Base-by-base conservation (phyloP, 2,113 vertebrate species). In the Ciconia boyciana region DNA sequence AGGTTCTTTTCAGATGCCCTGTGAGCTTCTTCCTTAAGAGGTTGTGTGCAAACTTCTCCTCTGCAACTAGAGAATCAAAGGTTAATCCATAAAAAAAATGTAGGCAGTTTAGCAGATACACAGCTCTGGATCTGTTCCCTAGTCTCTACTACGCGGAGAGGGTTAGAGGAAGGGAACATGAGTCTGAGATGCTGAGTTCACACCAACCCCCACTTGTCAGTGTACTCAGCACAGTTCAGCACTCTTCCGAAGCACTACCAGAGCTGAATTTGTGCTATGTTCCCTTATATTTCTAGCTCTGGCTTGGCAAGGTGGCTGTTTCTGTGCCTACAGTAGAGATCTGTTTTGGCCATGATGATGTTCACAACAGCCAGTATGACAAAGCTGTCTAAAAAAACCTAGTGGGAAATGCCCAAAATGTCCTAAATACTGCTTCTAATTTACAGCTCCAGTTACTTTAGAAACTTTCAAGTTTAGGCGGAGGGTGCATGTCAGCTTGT, bases 191-290 rank as follows among this genome's bases (percentile, higher is more conserved):
- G 29, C 55, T 55, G n/a, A 69, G 44, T 88, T 83, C 32, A 64
- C 46, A 61, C 29, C 17, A 89, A 14, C 8, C 6, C 8, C 6
- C 1, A 14, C 13, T 55, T 60, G 31, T 20, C 60, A 31, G 21
- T 32, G 14, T 36, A 55, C 31, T 68, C 0, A 0, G 17, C 1
- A 2, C 24, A 74, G 29, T 71, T 72, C 86, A 72, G 29, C 31
- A 14, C 20, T 57, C 66, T 80, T 68, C 13, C 1, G 8, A 91
- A 90, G 43, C 11, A 48, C 26, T 68, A 16, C 5, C 28, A 71
- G 55, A 78, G 19, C 10, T 55, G 57, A 75, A 71, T 68, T 32
- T 79, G 19, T 61, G n/a, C 46, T 16, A 4, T 25, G 13, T 65
- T 43, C 31, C 17, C 9, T 58, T 39, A 2, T 7, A 71, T 51